phyloP scores from a whole-genome alignment of 2,888 invertebrate genomes.

The Deladenus siricidicola region DNA sequence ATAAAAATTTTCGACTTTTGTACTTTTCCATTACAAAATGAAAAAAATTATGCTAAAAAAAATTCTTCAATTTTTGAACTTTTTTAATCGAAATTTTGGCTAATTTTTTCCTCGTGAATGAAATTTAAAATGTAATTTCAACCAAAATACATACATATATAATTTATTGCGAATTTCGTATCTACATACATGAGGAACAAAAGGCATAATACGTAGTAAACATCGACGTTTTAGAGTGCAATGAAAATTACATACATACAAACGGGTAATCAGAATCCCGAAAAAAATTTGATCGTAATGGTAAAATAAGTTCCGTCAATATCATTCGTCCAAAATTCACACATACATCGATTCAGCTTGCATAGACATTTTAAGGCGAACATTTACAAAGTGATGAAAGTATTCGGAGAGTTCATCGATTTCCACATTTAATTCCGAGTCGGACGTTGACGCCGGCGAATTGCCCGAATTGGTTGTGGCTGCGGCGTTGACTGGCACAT shows the following conservation, averaged over 20 bases:
- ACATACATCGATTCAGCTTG: constrained; percentile 17
- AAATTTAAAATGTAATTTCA: too few species aligned
- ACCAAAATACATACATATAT: too few species aligned
- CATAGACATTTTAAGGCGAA: constrained; percentile 14
- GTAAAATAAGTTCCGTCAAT: background rate
- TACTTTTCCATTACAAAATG: too few species aligned
- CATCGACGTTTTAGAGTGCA: too few species aligned
- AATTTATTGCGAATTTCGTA: too few species aligned
- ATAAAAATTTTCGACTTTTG: too few species aligned
- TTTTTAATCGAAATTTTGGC: too few species aligned
- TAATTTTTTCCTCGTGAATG: background rate
- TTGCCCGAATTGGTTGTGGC: background rate
- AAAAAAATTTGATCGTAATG: background rate
- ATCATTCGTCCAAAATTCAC: background rate
- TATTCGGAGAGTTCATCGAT: constrained; percentile 17
- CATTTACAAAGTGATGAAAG: constrained; percentile 15
- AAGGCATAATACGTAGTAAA: too few species aligned
- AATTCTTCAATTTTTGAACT: too few species aligned
- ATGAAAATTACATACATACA: too few species aligned
- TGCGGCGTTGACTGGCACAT: background rate
- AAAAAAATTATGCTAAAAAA: too few species aligned
- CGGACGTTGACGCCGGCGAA: background rate
- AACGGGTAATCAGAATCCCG: background rate
- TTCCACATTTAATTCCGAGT: constrained; percentile 3
- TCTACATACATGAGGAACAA: too few species aligned